A percentile compares a stretch with the other conserved stretches of the same genome.
phyloP scores from a whole-genome alignment of 1,140 invertebrate genomes.

The Zaprionus nigranus region DNA sequence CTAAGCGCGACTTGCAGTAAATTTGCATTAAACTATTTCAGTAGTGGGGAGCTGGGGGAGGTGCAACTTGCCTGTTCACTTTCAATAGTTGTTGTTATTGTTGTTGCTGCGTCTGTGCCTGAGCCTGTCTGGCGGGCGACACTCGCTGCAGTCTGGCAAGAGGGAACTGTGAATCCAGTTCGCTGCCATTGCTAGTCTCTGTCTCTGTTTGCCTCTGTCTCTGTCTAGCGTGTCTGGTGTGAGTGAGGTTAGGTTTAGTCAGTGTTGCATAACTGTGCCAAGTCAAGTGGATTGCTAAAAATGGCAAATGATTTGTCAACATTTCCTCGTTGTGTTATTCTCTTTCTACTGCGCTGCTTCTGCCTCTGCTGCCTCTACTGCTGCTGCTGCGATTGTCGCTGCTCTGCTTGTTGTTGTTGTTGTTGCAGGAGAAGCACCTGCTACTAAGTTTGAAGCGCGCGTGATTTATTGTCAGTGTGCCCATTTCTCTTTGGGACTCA shows the following conservation, averaged over 20 bases:
- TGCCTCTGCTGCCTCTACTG: no score
- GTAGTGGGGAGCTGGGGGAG: neutral
- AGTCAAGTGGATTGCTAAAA: slow-evolving; percentile 76
- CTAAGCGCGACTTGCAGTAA: neutral
- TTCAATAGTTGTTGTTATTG: slow-evolving; percentile 61
- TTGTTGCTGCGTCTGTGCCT: neutral
- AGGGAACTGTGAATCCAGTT: slow-evolving; percentile 54
- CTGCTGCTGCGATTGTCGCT: neutral
- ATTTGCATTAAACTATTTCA: slow-evolving; percentile 6
- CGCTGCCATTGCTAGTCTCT: slow-evolving; percentile 35
- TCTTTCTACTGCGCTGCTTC: slow-evolving; percentile 18
- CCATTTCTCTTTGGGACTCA: slow-evolving; percentile 40
- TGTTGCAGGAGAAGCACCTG: slow-evolving; percentile 22
- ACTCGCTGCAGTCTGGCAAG: slow-evolving; percentile 10
- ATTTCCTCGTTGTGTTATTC: slow-evolving; percentile 39
- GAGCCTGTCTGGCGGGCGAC: slow-evolving; percentile 45
- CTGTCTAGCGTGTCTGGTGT: slow-evolving; percentile 6
- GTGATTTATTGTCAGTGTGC: slow-evolving; percentile 77
- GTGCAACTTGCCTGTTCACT: slow-evolving; percentile 45
- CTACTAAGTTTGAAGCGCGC: slow-evolving; percentile 46
- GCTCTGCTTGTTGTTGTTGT: slow-evolving; percentile 1
- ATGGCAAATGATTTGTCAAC: slow-evolving; percentile 76
- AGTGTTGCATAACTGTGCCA: slow-evolving; percentile 68
- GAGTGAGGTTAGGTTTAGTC: slow-evolving; percentile 58
- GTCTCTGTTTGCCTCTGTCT: slow-evolving; percentile 26